These are phyloP conservation scores for Osmerus eperlanus DNA, from an alignment of 2,113 vertebrate genomes.

Conservation along the genomic window DNA sequence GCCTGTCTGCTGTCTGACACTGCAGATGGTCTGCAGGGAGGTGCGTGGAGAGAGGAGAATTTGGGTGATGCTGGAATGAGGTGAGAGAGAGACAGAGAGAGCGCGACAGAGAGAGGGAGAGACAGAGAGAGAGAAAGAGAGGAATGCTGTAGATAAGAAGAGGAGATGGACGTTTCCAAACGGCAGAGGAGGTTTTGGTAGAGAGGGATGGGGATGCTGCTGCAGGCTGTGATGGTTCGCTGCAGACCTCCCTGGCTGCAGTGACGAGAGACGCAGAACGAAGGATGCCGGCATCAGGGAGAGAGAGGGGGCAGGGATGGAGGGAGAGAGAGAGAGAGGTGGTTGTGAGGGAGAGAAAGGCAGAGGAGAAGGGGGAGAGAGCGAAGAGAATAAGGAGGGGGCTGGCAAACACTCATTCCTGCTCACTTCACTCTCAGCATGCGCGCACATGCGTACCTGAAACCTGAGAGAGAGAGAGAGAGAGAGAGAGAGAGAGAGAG, in stretches of 20 bases:
- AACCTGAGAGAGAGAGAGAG: slow-evolving; percentile 11
- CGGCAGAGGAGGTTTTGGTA: neutral
- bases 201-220: slow-evolving; percentile 29
- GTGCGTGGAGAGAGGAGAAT: slow-evolving; percentile 1
- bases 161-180: slow-evolving; percentile 24
- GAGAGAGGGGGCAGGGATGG: neutral
- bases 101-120: neutral
- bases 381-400: neutral
- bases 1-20: neutral
- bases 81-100: slow-evolving; percentile 6
- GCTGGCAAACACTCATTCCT: slow-evolving; percentile 35
- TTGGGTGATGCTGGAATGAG: slow-evolving; percentile 14
- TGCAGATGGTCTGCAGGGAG: slow-evolving; percentile 3
- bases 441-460: slow-evolving; percentile 43
- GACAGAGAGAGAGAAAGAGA: neutral
- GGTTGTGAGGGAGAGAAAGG: slow-evolving; percentile 26
- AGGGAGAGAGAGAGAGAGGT: slow-evolving; percentile 28
- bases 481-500: neutral
- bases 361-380: neutral
- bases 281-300: slow-evolving; percentile 27
- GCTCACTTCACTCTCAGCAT: slow-evolving; percentile 43
- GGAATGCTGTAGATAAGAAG: slow-evolving; percentile 5
- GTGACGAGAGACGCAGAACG: slow-evolving; percentile 20
- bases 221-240: slow-evolving; percentile 32
- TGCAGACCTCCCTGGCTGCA: slow-evolving; percentile 33